A percentile compares a stretch with the other conserved stretches of the same genome.
phyloP scores from a whole-genome alignment of 2,888 invertebrate species.

The Nowickia ferox region DNA sequence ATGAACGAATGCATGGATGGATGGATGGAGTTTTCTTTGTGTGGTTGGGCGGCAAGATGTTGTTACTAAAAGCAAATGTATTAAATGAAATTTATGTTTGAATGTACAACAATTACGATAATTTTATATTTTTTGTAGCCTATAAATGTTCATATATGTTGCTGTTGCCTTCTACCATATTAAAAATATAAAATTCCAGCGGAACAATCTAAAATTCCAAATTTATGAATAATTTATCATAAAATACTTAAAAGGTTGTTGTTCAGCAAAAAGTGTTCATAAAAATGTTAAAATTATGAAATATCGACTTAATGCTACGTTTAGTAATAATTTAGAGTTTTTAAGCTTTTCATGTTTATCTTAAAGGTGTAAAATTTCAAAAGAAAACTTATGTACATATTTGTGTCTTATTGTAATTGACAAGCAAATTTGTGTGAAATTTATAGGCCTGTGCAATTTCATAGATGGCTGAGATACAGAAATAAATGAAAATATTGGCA shows the following conservation, averaged over 20 bases:
- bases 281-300: constrained; percentile 14
- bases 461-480: too few relatives aligned
- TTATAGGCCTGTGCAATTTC: too few relatives aligned
- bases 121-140: not conserved
- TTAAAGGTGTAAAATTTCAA: not conserved
- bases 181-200: constrained; percentile 19
- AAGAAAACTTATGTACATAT: not conserved
- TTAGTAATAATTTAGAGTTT: too few relatives aligned
- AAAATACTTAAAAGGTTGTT: constrained; percentile 18
- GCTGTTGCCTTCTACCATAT: not conserved
- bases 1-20: constrained; percentile 17
- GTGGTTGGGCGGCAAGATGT: constrained; percentile 65
- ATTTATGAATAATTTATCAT: constrained; percentile 34
- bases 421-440: too few relatives aligned
- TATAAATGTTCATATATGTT: constrained; percentile 6
- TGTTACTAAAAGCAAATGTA: constrained; percentile 67
- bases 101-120: constrained; percentile 48
- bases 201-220: constrained; percentile 31
- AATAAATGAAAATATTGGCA: too few relatives aligned
- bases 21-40: constrained; percentile 12
- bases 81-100: constrained; percentile 65
- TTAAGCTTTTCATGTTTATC: not conserved
- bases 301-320: not conserved
- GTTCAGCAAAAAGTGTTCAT: not conserved
- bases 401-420: not conserved